Evolutionary conservation across 2,888 invertebrate species (phyloP), one percentile per base, ranked within the genome.

Genomic region (Leptogaster cylindrica): DNA sequence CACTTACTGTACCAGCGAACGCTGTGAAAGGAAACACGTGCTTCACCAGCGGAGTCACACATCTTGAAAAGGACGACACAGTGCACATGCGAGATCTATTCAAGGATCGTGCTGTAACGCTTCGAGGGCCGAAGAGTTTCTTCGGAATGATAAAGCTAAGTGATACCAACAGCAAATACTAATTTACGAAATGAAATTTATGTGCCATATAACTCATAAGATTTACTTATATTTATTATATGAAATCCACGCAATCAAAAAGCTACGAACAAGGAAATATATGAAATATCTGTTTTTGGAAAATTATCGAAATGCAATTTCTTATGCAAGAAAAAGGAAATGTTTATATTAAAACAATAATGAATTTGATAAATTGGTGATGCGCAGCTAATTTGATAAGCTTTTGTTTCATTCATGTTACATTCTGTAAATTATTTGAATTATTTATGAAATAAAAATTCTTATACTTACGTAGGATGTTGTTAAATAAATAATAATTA

Each of bases 21-120:
- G 76, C 83, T 44, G 83, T 84, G 58, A 89, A 89, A 75, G 84
- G 88, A 14, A 90, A 90, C 78, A 89, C 90, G 3, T 91, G 91
- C 78, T 90, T 86, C 80, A 91, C 91, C 16, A 88, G 88, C 14
- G 85, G 88, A 0, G 86, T 88, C 1, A 83, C 87, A 25, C 85
- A 86, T 78, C 79, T 91, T 6, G 82, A 82, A 44, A 83, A 84
- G 25, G 86, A 88, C 10, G 92, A 93, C 75, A 83, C 82, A 16
- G 80, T 93, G 10, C 85, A 87, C 3, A 79, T 93, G 8, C 85
- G 87, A 63, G 92, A 93, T 74, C 85, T 91, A 1, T 79, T 79
- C 66, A 74, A 70, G n/a, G 76, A 79, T 72, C 55, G 55, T 5
- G 23, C 2, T 36, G 55, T 39, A 5, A 36, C 18, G n/a, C 20